These are phyloP conservation scores for Druon quercuslanigerum DNA, from an alignment of 1,140 invertebrate genomes.

Conservation along the genomic window DNA sequence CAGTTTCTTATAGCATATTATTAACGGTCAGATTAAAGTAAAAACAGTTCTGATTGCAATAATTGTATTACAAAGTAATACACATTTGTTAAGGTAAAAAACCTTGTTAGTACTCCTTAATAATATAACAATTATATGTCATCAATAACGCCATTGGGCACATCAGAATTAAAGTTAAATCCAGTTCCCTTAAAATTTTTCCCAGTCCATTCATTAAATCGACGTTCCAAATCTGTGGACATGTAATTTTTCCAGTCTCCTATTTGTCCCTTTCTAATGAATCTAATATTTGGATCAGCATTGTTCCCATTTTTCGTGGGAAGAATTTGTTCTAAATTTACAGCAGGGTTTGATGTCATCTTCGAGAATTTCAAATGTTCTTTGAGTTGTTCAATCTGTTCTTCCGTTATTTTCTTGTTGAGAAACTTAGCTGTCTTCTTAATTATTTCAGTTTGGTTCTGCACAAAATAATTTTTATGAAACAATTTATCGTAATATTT, in stretches of 20 bases:
- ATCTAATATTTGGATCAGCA: constrained; percentile 77
- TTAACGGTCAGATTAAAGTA: too few relatives aligned
- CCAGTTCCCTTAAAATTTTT: constrained; percentile 81
- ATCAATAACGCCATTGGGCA: constrained; percentile 24
- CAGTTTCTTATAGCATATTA: too few relatives aligned
- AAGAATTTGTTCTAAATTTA: constrained; percentile 82
- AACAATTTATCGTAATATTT: background rate
- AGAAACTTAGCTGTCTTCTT: constrained; percentile 85
- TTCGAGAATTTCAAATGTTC: constrained; percentile 87
- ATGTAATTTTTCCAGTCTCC: constrained; percentile 92
- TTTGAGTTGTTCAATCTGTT: constrained; percentile 80
- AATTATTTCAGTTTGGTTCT: constrained; percentile 80
- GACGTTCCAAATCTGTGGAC: constrained; percentile 80
- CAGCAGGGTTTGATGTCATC: constrained; percentile 87
- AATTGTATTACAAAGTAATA: too few relatives aligned
- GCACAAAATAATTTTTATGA: constrained; percentile 44
- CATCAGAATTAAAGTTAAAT: constrained; percentile 76
- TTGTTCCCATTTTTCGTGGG: constrained; percentile 73
- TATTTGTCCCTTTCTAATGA: constrained; percentile 88
- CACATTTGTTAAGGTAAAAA: too few relatives aligned
- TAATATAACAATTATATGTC: background rate
- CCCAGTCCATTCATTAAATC: constrained; percentile 86
- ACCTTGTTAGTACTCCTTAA: background rate
- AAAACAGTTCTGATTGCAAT: too few relatives aligned
- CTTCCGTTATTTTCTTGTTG: constrained; percentile 79